Percentiles rank a stretch among this genome's conserved stretches.
Evolutionary conservation across 2,797 vertebrate genomes (phyloP).

Genomic region (Syngnathus rostellatus): DNA sequence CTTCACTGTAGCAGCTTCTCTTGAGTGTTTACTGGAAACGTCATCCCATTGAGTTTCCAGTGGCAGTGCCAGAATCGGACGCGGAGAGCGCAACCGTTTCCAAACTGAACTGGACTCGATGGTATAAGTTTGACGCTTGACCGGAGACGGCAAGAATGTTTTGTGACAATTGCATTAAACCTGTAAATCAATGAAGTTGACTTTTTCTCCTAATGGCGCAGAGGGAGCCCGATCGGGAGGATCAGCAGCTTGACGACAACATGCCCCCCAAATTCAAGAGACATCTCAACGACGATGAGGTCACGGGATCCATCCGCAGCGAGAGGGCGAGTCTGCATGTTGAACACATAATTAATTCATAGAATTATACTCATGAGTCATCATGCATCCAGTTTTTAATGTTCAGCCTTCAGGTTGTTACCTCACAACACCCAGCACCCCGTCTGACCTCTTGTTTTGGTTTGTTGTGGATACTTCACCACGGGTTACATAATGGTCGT

Average conservation of each 20-base stretch:
- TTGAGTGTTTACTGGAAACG: slow-evolving; percentile 56
- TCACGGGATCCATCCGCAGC: slow-evolving; percentile 92
- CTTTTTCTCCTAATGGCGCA: slow-evolving; percentile 17
- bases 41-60: slow-evolving; percentile 54
- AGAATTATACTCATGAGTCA: too few relatives aligned
- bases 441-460: background rate
- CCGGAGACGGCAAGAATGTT: background rate
- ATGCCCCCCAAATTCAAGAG: slow-evolving; percentile 99
- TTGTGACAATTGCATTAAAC: background rate
- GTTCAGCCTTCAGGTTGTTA: too few relatives aligned
- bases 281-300: slow-evolving; percentile 93
- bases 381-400: too few relatives aligned
- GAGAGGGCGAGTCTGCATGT: slow-evolving; percentile 79
- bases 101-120: slow-evolving; percentile 70
- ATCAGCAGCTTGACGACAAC: slow-evolving; percentile 69
- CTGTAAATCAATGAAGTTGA: background rate
- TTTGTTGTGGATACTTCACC: background rate
- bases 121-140: slow-evolving; percentile 47
- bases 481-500: background rate
- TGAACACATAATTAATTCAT: too few relatives aligned
- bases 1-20: slow-evolving; percentile 42
- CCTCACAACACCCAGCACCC: background rate
- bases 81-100: slow-evolving; percentile 59
- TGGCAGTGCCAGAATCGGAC: slow-evolving; percentile 59
- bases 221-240: slow-evolving; percentile 75